Conservation (phyloP, 2,888 invertebrate species). For the Leptinotarsa juncta region DNA sequence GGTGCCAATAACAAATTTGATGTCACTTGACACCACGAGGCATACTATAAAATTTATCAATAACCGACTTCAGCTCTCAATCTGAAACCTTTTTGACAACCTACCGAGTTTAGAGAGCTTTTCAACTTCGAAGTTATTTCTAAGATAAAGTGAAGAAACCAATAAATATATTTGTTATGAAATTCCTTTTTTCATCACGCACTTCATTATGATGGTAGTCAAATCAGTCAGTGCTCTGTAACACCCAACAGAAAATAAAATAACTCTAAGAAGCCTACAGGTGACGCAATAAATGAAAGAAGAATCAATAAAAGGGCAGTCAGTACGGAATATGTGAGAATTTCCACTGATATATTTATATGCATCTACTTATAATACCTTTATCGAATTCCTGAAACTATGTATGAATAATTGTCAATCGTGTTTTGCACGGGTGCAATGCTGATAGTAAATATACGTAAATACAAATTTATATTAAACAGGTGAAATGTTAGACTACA, state of each 20-base stretch:
- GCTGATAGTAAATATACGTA: no score
- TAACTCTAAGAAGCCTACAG: slow-evolving; percentile 17
- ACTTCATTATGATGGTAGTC: not conserved
- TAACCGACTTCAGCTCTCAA: no score
- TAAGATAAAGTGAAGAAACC: not conserved
- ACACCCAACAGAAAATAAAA: slow-evolving; percentile 1
- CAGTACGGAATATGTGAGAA: slow-evolving; percentile 7
- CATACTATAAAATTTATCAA: no score
- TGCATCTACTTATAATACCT: not conserved
- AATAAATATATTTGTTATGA: not conserved
- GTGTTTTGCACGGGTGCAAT: no score
- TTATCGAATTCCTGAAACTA: not conserved
- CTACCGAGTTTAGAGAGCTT: no score
- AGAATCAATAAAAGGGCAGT: slow-evolving; percentile 11
- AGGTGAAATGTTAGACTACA: no score
- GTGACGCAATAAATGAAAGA: slow-evolving; percentile 14
- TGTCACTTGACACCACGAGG: no score
- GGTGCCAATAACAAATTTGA: no score
- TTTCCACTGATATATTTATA: not conserved
- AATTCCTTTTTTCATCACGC: not conserved
- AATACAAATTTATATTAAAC: no score
- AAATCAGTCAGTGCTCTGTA: not conserved
- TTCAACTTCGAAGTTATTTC: no score
- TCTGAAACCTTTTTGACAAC: no score
- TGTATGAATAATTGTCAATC: no score